Conservation (phyloP, 2,888 invertebrate genomes). For the Tryphoninae sp. region DNA sequence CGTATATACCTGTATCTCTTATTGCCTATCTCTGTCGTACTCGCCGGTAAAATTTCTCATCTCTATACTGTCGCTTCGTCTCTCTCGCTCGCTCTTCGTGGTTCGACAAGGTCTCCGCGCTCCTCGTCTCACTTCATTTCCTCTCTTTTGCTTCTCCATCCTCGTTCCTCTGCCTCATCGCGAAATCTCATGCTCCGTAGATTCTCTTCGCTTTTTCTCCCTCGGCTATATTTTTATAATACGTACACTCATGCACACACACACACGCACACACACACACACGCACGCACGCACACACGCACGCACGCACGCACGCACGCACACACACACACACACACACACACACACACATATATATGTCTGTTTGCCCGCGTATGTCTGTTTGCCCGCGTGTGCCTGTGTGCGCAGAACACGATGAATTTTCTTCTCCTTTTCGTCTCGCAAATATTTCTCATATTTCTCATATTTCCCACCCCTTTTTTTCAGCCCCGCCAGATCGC, state of each 20-base stretch:
- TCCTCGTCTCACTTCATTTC: constrained; percentile 42
- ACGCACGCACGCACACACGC: neutral
- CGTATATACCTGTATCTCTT: neutral
- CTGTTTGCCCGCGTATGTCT: no score
- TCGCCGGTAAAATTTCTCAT: constrained; percentile 27
- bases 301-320: neutral
- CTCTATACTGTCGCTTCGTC: neutral
- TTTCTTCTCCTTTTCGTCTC: constrained; percentile 8
- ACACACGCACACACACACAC: neutral
- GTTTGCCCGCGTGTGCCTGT: neutral
- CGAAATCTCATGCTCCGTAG: constrained; percentile 25
- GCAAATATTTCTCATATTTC: constrained; percentile 20
- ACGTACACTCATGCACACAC: neutral
- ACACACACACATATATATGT: neutral
- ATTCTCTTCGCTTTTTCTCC: neutral
- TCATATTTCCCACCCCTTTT: constrained; percentile 24
- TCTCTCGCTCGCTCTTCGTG: constrained; percentile 24
- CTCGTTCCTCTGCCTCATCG: constrained; percentile 27
- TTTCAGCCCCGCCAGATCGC: neutral
- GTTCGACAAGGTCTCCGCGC: constrained; percentile 25
- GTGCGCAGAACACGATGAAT: constrained; percentile 10
- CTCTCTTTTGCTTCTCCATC: constrained; percentile 33
- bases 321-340: neutral
- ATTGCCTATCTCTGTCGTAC: constrained; percentile 16
- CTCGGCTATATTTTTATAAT: constrained; percentile 3